A percentile compares a stretch with the other conserved stretches of the same genome.
Evolutionary conservation across 2,113 vertebrate genomes (phyloP).

Genomic region (Equus quagga): DNA sequence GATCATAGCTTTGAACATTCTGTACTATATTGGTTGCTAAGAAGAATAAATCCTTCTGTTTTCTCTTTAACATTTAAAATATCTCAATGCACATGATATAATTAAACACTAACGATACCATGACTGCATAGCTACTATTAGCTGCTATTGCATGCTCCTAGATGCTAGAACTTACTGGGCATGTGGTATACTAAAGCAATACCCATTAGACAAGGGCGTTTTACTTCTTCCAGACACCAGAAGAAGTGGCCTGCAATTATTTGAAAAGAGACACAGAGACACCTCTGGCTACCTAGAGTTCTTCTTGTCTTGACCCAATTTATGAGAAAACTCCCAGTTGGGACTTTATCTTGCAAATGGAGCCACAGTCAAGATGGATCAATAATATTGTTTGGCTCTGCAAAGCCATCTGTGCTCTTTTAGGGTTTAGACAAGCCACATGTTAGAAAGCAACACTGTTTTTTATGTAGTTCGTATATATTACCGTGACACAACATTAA

Average conservation of each 20-base stretch:
- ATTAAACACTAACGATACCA: constrained; percentile 59
- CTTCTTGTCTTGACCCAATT: constrained; percentile 39
- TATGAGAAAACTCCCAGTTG: background rate
- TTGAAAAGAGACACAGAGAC: constrained; percentile 54
- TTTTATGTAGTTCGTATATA: constrained; percentile 18
- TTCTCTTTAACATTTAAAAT: constrained; percentile 72
- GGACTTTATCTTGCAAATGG: background rate
- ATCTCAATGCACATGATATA: constrained; percentile 73
- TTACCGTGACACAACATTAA: background rate
- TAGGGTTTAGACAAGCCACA: background rate
- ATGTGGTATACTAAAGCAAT: constrained; percentile 73
- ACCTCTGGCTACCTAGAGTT: constrained; percentile 25
- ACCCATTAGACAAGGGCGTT: constrained; percentile 46
- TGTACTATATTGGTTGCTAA: constrained; percentile 68
- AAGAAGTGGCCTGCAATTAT: constrained; percentile 44
- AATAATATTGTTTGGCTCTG: background rate
- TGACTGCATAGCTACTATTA: constrained; percentile 66
- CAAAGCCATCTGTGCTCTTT: constrained; percentile 44
- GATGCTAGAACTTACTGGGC: constrained; percentile 73
- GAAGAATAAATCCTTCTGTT: constrained; percentile 71
- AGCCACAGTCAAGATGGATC: constrained; percentile 20
- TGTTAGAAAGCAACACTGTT: background rate
- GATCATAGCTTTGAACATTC: constrained; percentile 71
- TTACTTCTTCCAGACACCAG: constrained; percentile 59
- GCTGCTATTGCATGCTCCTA: constrained; percentile 79